These are phyloP conservation scores for Myripristis jacobus DNA, from an alignment of 2,797 vertebrate species.

Conservation along the genomic window DNA sequence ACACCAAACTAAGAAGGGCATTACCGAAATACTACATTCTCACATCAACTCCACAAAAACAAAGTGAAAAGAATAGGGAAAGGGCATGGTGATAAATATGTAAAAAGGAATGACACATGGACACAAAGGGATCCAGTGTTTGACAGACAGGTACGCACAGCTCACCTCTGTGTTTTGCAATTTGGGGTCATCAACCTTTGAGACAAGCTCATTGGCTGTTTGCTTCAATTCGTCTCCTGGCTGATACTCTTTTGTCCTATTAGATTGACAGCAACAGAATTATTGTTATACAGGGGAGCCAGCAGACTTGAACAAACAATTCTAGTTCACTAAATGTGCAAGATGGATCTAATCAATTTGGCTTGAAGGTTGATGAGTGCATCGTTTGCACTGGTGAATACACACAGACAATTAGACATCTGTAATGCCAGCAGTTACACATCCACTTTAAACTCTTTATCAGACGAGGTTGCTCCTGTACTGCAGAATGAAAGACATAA, in stretches of 20 bases:
- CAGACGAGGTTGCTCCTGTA: background rate
- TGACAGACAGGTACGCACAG: conserved; percentile 9
- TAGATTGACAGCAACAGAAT: conserved; percentile 30
- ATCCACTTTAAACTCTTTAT: background rate
- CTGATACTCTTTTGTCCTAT: conserved; percentile 94
- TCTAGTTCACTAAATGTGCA: background rate
- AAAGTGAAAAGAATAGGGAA: conserved; percentile 48
- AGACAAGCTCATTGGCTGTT: conserved; percentile 92
- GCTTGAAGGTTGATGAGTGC: conserved; percentile 10
- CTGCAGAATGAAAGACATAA: background rate
- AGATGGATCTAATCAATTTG: conserved; percentile 5
- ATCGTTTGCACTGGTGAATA: background rate
- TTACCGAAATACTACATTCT: conserved; percentile 9
- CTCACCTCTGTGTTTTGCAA: conserved; percentile 95
- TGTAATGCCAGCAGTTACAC: conserved; percentile 1
- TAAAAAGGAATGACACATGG: conserved; percentile 42
- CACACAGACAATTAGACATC: conserved; percentile 6
- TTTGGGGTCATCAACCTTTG: conserved; percentile 96
- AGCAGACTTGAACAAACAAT: background rate
- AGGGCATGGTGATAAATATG: conserved; percentile 60
- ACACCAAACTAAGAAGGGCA: conserved; percentile 10
- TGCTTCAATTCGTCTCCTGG: conserved; percentile 92
- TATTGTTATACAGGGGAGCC: background rate
- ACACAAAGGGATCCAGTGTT: background rate
- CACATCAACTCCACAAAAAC: conserved; percentile 20